phyloP scores from a whole-genome alignment of 30 jellyfish, hydroid and myxozoan genomes.

The Hydra vulgaris region DNA sequence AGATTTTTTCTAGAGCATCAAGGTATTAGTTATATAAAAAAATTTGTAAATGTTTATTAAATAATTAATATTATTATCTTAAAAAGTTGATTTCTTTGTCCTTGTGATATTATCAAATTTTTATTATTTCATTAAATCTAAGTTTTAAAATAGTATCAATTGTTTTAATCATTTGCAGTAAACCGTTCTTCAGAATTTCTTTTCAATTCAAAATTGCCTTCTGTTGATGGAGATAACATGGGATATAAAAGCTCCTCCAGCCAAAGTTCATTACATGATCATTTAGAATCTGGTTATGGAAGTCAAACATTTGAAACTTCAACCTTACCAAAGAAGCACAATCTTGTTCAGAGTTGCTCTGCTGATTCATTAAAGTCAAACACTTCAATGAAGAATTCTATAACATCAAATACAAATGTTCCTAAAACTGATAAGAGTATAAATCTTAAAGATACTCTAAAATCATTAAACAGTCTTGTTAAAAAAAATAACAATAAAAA shows the following conservation, averaged over 20 bases:
- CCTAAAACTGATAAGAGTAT: constrained; percentile 5
- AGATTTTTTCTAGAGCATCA: background rate
- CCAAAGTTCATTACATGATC: background rate
- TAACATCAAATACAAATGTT: constrained; percentile 7
- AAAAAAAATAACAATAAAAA: too few species aligned
- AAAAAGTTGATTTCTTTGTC: background rate
- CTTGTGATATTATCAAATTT: too few species aligned
- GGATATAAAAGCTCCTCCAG: background rate
- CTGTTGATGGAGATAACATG: background rate
- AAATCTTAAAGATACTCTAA: background rate
- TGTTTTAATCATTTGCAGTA: background rate
- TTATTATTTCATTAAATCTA: background rate
- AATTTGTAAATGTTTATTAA: too few species aligned
- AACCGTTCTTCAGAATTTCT: background rate
- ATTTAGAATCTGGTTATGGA: constrained; percentile 23
- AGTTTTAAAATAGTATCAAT: background rate
- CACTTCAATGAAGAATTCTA: background rate
- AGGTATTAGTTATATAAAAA: background rate
- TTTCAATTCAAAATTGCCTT: background rate
- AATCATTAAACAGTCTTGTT: background rate
- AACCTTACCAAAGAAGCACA: background rate
- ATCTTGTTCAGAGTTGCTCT: background rate
- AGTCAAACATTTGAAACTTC: constrained; percentile 9
- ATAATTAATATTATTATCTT: background rate
- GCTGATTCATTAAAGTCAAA: constrained; percentile 15